Evolutionary conservation across 2,113 vertebrate species (phyloP).

Genomic region (Petrocephalus zakoni): DNA sequence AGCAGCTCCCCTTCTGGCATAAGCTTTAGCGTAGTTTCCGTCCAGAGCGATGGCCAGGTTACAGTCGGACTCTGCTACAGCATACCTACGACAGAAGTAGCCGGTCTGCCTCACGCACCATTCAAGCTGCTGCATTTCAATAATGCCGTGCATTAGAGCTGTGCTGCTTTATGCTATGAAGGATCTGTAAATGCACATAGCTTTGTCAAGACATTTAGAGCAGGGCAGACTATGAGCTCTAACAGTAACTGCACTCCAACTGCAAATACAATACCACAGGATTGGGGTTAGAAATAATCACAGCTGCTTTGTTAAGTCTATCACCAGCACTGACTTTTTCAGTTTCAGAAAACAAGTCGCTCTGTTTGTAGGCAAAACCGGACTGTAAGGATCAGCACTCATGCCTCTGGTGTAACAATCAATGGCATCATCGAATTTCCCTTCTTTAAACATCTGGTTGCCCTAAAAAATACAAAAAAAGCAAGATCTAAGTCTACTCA

Average conservation of each 20-base stretch:
- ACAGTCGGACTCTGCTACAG: constrained; percentile 91
- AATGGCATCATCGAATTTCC: constrained; percentile 82
- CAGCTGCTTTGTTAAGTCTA: neutral
- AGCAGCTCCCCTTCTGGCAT: constrained; percentile 73
- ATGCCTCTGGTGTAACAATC: constrained; percentile 90
- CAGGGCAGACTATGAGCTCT: no score
- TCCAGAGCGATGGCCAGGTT: constrained; percentile 86
- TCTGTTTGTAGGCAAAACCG: constrained; percentile 84
- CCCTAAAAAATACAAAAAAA: constrained; percentile 62
- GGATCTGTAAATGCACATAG: neutral
- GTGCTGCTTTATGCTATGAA: neutral
- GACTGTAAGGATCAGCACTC: constrained; percentile 81
- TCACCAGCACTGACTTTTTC: constrained; percentile 72
- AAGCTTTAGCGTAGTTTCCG: constrained; percentile 78
- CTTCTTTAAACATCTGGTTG: constrained; percentile 79
- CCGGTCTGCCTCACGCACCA: no score
- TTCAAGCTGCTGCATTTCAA: neutral
- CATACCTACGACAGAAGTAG: constrained; percentile 60
- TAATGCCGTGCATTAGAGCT: neutral
- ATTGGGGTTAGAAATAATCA: neutral
- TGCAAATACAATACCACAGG: neutral
- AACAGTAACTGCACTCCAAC: neutral
- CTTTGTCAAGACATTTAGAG: neutral
- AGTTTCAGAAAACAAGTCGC: constrained; percentile 81
- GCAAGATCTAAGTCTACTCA: neutral